A percentile compares a stretch with the other conserved stretches of the same genome.
Evolutionary conservation across 2,113 vertebrate genomes (phyloP).

Genomic region (Craseonycteris thonglongyai): DNA sequence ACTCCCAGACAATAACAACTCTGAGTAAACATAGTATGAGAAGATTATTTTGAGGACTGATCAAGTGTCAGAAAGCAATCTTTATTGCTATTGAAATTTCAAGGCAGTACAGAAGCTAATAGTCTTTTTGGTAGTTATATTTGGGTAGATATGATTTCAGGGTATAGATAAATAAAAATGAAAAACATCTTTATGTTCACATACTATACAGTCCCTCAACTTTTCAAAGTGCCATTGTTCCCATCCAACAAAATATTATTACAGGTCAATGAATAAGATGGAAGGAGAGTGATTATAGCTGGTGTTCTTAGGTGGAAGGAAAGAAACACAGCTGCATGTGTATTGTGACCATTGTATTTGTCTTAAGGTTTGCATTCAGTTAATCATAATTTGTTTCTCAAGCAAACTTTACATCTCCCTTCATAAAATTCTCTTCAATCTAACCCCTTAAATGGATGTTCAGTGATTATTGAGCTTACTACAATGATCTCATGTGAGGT

Average conservation of each 20-base stretch:
- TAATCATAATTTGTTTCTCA: constrained; percentile 56
- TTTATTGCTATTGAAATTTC: constrained; percentile 48
- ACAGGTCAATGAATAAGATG: constrained; percentile 53
- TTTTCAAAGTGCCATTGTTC: constrained; percentile 42
- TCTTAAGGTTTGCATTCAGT: constrained; percentile 54
- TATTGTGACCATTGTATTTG: constrained; percentile 31
- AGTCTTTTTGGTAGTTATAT: constrained; percentile 26
- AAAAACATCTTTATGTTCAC: constrained; percentile 44
- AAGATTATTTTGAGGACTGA: constrained; percentile 21
- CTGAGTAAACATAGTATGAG: constrained; percentile 10
- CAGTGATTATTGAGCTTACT: constrained; percentile 51
- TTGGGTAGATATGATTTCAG: constrained; percentile 29
- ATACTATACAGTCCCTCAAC: constrained; percentile 11
- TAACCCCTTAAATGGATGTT: constrained; percentile 56
- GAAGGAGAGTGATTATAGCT: constrained; percentile 30
- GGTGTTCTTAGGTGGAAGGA: background rate
- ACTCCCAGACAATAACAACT: constrained; percentile 28
- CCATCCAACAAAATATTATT: constrained; percentile 64
- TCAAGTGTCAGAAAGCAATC: constrained; percentile 1
- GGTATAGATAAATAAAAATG: constrained; percentile 49
- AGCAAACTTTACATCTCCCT: constrained; percentile 18
- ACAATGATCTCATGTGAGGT: constrained; percentile 59
- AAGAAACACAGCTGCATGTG: constrained; percentile 25
- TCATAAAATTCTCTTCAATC: constrained; percentile 24
- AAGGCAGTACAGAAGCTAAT: constrained; percentile 24